Evolutionary conservation across 2,888 invertebrate genomes (phyloP), one percentile per base, ranked within the genome.

Genomic region (Drosophila engyochracea): DNA sequence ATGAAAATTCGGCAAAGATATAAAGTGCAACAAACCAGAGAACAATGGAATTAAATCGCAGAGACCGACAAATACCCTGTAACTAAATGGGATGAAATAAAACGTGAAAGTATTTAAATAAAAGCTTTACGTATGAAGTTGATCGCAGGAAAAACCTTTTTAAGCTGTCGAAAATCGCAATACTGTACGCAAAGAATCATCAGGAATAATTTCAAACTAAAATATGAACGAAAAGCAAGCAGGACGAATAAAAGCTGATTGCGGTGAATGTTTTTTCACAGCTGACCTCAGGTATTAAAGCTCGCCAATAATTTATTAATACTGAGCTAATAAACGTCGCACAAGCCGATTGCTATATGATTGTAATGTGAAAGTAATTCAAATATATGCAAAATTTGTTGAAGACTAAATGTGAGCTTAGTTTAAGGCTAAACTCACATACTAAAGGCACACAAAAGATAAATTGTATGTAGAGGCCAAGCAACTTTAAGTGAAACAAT

Each of bases 1-100:
- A 85, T 78, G 80, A 88, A 80, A 85, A 75, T 63, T 76, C 69
- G 72, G 49, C 73, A 62, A 77, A 61, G 73, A 70, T 62, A 72
- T 73, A 77, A 79, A 73, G 39, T 64, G 31, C 80, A 78, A 71
- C 70, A 76, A 79, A 47, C 67, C 70, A 52, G 25, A 22, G 52
- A 4, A 39, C 19, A 28, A 28, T 14, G 19, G 12, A 44, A 67
- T 25, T 19, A 25, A 37, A 16, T 12, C 14, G 53, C 49, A 47
- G n/a, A 39, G 63, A 51, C 63, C 41, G 7, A 4, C 19, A 12
- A 49, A 78, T 80, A 62, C 76, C 59, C 51, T 66, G 10, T 12
- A 30, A 31, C 31, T 5, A 3, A 33, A 31, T 16, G 4, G 1
- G 4, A 31, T 16, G 3, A n/a, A 22, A 54, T 25, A 49, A 49